Evolutionary conservation across 2,113 vertebrate species (phyloP), one percentile per base, ranked within the genome.

Genomic region (Orycteropus afer): DNA sequence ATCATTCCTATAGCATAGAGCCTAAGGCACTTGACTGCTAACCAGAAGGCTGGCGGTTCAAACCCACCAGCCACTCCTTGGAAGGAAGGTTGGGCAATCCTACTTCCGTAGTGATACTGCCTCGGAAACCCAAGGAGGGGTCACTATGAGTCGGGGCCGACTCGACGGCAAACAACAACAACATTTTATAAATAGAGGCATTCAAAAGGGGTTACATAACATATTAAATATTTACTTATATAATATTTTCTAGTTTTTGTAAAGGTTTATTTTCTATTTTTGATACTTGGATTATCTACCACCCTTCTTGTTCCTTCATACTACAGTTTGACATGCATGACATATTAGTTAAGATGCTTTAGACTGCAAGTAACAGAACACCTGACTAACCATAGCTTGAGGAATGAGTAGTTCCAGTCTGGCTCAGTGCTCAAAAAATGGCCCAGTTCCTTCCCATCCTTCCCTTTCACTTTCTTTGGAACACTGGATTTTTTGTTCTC

Each of bases 241-340:
- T 11, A 53, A 42, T 69, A 51, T 90, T 94, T 69, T 77, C 42
- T 22, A 61, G 40, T 71, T 90, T 89, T 87, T 78, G 17, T 77
- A 55, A 95, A 86, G 13, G 2, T 32, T 93, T 84, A n/a, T 85
- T 96, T 84, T 95, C 42, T 65, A 49, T 6, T 59, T 95, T 89
- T 91, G 87, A 80, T 8, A 8, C 51, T 92, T 76, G 73, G 87
- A 17, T 80, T 45, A 45, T 34, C 20, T 77, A 12, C 34, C 76
- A 17, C 8, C 20, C 20, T 6, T 42, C 8, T 13, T 15, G 23
- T 78, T 17, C 32, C 27, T 65, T 76, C 18, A 2, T 65, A n/a
- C 27, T 40, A 1, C 25, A 6, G 59, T 34, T 94, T 15, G 47
- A 29, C 59, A 65, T 25, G 10, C n/a, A 15, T 34, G 22, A 34